Evolutionary conservation across 2,113 vertebrate species (phyloP), one percentile per base, ranked within the genome.

Genomic region (Python bivittatus): DNA sequence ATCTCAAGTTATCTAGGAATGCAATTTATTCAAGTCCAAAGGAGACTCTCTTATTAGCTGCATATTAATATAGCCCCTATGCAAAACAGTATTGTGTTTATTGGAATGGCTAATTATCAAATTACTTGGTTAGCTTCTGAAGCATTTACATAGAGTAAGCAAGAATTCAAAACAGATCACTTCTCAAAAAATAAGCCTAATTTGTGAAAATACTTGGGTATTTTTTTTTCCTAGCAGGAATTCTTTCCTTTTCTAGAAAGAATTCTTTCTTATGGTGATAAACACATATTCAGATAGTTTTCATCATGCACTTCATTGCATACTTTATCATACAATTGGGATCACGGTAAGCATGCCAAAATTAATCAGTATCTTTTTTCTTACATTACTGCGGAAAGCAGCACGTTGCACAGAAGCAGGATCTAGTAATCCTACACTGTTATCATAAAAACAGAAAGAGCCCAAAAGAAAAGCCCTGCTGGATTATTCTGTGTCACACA

Each of bases 31-130:
- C 20, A 88, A 58, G 54, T 33, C 17, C 33, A 57, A 79, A 48
- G 79, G 61, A 72, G 25, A 79, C 0, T 33, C 11, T 33, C 64
- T 87, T 52, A 48, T 58, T 88, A 79, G 17, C 52, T 57, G 25
- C 86, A 92, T 58, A 27, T 29, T 83, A 92, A 92, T 92, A 53
- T 44, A 79, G 53, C 17, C 12, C 29, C 27, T 11, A 52, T 88
- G 86, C 56, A 83, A 92, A 92, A 58, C 7, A 52, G 27, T 60
- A 53, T 44, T 92, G 79, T 88, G 54, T 92, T 92, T 58, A 58
- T 60, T 72, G 27, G 64, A 88, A 60, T 83, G 54, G 86, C 54
- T 87, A 88, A 60, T 92, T 92, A 83, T 92, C 61, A 79, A 79
- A 92, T 92, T 64, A 88, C 64, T 88, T 83, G 29, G 64, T 56